These are phyloP conservation scores for Lordiphosa mommai DNA, from an alignment of 1,140 invertebrate genomes.

Conservation along the genomic window DNA sequence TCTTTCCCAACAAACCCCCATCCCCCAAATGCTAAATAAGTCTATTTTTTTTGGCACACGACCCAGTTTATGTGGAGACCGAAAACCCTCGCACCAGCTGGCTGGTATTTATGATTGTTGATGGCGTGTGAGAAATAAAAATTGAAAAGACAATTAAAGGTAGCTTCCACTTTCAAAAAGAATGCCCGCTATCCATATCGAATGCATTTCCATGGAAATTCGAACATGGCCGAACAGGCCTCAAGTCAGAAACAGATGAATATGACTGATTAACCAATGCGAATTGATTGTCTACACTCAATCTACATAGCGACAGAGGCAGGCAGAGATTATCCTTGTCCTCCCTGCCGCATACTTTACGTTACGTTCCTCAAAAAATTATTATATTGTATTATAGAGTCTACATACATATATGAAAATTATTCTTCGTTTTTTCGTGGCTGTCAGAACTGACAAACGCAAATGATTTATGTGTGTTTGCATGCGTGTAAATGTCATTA, in stretches of 20 bases:
- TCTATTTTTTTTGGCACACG: conserved; percentile 35
- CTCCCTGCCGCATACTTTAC: conserved; percentile 17
- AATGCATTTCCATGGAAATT: conserved; percentile 7
- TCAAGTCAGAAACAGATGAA: conserved; percentile 27
- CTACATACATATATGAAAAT: conserved; percentile 17
- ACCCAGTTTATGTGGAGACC: conserved; percentile 36
- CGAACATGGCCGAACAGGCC: neutral
- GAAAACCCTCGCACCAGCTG: neutral
- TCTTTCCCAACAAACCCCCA: neutral
- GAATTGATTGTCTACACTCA: conserved; percentile 71
- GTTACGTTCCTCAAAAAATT: conserved; percentile 30
- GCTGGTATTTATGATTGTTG: conserved; percentile 3
- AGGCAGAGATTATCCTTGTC: conserved; percentile 30
- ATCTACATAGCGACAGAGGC: conserved; percentile 20
- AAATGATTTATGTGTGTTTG: conserved; percentile 78
- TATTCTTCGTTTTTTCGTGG: conserved; percentile 37
- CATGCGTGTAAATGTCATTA: conserved; percentile 78
- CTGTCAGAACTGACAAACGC: conserved; percentile 77
- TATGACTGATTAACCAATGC: conserved; percentile 67
- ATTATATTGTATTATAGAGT: conserved; percentile 27
- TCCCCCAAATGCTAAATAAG: neutral
- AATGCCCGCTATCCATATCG: neutral
- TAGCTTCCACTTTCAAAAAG: neutral
- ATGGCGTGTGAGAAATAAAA: conserved; percentile 8
- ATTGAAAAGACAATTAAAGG: conserved; percentile 10